Evolutionary conservation across 2,113 vertebrate species (phyloP), one percentile per base, ranked within the genome.

Genomic region (Stigmatopora nigra): DNA sequence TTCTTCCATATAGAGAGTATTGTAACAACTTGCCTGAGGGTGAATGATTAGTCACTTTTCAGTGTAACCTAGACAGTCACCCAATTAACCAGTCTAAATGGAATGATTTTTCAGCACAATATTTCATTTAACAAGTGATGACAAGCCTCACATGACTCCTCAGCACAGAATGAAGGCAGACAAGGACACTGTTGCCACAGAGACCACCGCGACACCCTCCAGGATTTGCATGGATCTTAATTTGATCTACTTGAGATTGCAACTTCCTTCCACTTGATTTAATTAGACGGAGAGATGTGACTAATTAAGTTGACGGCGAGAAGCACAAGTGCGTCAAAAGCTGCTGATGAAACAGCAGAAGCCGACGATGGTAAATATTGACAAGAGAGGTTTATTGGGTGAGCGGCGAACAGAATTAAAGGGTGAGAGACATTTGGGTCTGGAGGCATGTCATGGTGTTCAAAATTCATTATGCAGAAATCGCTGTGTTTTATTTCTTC

Each of bases 161-260:
- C 71, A 68, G 70, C 61, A 58, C 74, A 82, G 77, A 83, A 84
- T 79, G 68, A 68, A 80, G 67, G 35, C 67, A 65, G 77, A 82
- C 47, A 44, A 67, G 75, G 72, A 78, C 79, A 86, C 73, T 77
- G 84, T 88, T 80, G 83, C 82, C 65, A 72, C 85, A 79, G 85
- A 83, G 69, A 82, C 73, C 14, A 49, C 65, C 83, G 84, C 5
- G 66, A 88, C 75, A 85, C 79, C 79, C 87, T 90, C 77, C 84
- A 87, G 84, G 73, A 88, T 90, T 88, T 86, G 85, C 89, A 87
- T 82, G 82, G 83, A 63, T 79, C 84, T 86, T 91, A 91, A 91
- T 91, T 89, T 91, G 87, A 91, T 90, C 85, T 89, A 90, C 89
- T 91, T 91, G 81, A 91, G 90, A 90, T 86, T 87, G 82, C 79